Evolutionary conservation across 2,113 vertebrate genomes (phyloP).

Genomic region (Dascyllus trimaculatus): DNA sequence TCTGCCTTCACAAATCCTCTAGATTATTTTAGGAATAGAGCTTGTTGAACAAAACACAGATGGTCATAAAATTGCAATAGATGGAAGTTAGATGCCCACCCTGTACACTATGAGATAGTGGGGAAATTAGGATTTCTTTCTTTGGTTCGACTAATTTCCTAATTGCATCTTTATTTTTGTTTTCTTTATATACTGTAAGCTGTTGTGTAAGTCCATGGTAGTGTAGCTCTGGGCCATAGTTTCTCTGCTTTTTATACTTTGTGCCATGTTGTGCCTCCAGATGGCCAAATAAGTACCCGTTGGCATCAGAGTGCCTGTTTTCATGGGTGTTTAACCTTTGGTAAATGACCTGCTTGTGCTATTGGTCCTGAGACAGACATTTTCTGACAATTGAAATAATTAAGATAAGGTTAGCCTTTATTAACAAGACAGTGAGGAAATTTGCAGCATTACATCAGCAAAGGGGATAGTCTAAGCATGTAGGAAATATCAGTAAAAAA

Average conservation of each 20-base stretch:
- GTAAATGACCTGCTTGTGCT: constrained; percentile 32
- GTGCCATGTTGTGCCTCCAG: constrained; percentile 58
- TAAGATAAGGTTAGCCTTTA: neutral
- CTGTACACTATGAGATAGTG: too few species aligned
- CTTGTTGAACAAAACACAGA: constrained; percentile 5
- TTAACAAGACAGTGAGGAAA: too few species aligned
- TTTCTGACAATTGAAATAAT: neutral
- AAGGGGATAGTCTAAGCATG: too few species aligned
- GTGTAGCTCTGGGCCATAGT: constrained; percentile 19
- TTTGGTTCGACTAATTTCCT: too few species aligned
- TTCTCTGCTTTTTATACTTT: constrained; percentile 16
- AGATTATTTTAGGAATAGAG: constrained; percentile 35
- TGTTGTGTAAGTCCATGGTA: constrained; percentile 6
- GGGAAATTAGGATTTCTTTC: too few species aligned
- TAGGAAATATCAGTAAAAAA: too few species aligned
- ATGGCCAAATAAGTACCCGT: constrained; percentile 51
- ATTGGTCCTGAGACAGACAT: constrained; percentile 4
- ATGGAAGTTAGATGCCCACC: neutral
- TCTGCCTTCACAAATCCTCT: constrained; percentile 22
- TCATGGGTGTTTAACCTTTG: constrained; percentile 64
- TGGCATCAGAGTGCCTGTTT: constrained; percentile 50
- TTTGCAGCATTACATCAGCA: too few species aligned
- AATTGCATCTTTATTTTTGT: neutral
- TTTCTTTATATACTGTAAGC: neutral
- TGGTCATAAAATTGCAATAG: neutral